phyloP scores from a whole-genome alignment of 2,888 invertebrate species.

The Lycaena phlaeas region DNA sequence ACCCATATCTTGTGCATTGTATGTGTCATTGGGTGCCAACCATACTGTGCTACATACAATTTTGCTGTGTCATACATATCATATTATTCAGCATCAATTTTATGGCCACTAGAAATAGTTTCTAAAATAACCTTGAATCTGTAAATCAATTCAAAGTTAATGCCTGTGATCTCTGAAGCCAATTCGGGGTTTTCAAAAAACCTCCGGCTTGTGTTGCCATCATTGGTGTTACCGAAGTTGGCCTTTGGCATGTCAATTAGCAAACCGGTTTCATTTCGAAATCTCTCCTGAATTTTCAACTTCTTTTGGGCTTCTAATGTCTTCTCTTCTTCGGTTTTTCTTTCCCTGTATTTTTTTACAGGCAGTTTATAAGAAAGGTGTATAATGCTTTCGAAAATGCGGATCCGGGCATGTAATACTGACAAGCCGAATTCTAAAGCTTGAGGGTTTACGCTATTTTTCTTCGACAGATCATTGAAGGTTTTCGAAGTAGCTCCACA shows the following conservation, averaged over 20 bases:
- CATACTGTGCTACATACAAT: not conserved
- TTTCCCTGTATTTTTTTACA: slow-evolving; percentile 23
- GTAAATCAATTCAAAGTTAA: slow-evolving; percentile 23
- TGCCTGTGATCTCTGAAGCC: slow-evolving; percentile 29
- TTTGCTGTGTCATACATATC: slow-evolving; percentile 20
- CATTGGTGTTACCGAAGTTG: slow-evolving; percentile 29
- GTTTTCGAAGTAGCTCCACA: slow-evolving; percentile 24
- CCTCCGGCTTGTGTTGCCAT: slow-evolving; percentile 27
- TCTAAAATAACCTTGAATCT: slow-evolving; percentile 25
- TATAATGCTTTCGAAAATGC: slow-evolving; percentile 18
- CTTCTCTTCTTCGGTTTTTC: slow-evolving; percentile 18
- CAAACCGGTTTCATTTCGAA: slow-evolving; percentile 24
- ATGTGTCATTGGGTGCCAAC: not conserved
- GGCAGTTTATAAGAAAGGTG: slow-evolving; percentile 20
- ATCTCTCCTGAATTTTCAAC: slow-evolving; percentile 19
- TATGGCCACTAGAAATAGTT: slow-evolving; percentile 23
- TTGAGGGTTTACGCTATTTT: too few relatives aligned
- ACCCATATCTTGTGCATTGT: not conserved
- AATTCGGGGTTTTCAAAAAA: slow-evolving; percentile 28
- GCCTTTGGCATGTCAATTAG: slow-evolving; percentile 30
- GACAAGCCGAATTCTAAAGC: slow-evolving; percentile 29
- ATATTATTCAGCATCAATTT: slow-evolving; percentile 17
- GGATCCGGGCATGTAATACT: slow-evolving; percentile 25
- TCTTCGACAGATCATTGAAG: not conserved
- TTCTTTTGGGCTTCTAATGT: slow-evolving; percentile 16